These are phyloP conservation scores for Promerops cafer DNA, from an alignment of 2,113 vertebrate genomes.

Conservation along the genomic window DNA sequence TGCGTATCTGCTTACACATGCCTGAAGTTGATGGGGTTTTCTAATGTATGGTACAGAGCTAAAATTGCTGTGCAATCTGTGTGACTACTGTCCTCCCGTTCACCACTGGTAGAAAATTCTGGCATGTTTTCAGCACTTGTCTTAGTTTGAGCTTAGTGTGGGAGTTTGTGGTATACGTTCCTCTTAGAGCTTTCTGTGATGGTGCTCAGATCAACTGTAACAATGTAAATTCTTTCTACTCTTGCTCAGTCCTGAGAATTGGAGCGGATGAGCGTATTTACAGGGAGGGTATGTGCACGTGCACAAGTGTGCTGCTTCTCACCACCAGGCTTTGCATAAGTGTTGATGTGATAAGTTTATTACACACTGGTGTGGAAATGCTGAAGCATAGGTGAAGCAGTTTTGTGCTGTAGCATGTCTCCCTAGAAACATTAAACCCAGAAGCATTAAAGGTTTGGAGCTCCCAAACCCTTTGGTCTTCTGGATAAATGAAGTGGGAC, in stretches of 20 bases:
- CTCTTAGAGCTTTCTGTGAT: not conserved
- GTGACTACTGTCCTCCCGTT: not conserved
- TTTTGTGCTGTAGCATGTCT: not conserved
- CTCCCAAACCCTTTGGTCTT: not conserved
- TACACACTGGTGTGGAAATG: not conserved
- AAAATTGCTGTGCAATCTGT: not conserved
- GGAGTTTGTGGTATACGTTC: not conserved
- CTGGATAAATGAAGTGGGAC: not conserved
- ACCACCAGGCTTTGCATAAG: not conserved
- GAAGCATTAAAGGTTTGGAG: not conserved
- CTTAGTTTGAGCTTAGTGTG: not conserved
- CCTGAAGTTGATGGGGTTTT: not conserved
- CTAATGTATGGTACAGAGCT: not conserved
- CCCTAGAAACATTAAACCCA: not conserved
- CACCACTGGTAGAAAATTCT: not conserved
- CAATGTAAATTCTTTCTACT: not conserved
- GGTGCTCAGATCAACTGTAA: not conserved
- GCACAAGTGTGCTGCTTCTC: not conserved
- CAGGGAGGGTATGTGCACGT: not conserved
- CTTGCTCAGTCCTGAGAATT: not conserved
- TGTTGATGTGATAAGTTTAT: not conserved
- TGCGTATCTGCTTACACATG: not conserved
- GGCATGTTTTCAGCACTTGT: not conserved
- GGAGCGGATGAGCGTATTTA: not conserved
- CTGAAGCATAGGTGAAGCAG: not conserved